Evolutionary conservation across 2,113 vertebrate genomes (phyloP), one percentile per base, ranked within the genome.

Genomic region (Jacana jacana): DNA sequence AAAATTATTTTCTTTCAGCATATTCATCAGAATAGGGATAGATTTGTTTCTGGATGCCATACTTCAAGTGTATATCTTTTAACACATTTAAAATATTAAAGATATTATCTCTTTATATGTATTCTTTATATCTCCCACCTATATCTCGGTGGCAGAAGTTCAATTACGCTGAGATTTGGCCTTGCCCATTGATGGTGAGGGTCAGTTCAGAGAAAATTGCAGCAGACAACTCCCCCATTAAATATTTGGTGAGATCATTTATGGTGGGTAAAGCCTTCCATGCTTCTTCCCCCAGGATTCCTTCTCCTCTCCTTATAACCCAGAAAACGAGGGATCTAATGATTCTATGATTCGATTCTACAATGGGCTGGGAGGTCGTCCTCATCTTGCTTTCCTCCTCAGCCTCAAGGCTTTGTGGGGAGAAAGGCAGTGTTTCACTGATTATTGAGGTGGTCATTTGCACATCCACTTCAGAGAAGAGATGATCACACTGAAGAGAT

Each of bases 321-420:
- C 42, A 71, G 37, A 49, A 76, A 69, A 54, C 1, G 6, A 60
- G 11, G 28, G 54, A 55, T 3, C 37, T n/a, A 55, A 44, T 58
- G 20, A 69, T 14, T 42, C 42, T 42, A 13, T 42, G 42, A 42
- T 42, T 13, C 42, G 42, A 42, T 42, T 42, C 42, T 42, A 42
- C 42, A 14, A 42, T 14, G 42, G 42, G 42, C 42, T 75, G 23
- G 17, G 28, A 27, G 44, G 63, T 27, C 10, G 15, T 54, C 55
- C 7, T n/a, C 13, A 15, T 14, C 33, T 60, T n/a, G 25, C 22
- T 66, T 60, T 89, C 48, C 33, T 79, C 44, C 37, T n/a, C 31
- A 92, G 7, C 17, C 15, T 57, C 7, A 79, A 60, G 0, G 0
- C 5, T 44, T 33, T 35, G 35, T 23, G 8, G 46, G 65, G 10